Base-by-base conservation (phyloP, 2,113 vertebrate genomes). In the Amphiprion ocellaris region DNA sequence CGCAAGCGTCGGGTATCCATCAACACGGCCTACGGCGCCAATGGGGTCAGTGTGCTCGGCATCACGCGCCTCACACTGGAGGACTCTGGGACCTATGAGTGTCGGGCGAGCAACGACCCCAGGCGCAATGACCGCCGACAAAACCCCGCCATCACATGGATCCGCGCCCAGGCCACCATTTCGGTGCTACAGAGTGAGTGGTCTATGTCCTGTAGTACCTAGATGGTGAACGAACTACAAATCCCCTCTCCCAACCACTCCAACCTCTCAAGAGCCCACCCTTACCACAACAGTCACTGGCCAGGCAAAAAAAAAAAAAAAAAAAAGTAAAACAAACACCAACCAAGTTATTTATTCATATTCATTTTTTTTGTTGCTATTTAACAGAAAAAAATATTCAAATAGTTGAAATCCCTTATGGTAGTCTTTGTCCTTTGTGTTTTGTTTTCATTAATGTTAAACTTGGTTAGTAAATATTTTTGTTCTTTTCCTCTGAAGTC, bases 171-270 rank as follows among this genome's bases (percentile, higher is more conserved):
- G 96, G 98, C 98, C 94, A 99, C 97, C 94, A 97, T 99, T 96
- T 96, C 95, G 92, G 96, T 99, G 95, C 96, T 99, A 95, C 98
- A 97, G 96, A 99, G 98, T 99, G 97, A 99, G 98, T 99, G 92
- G 92, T 96, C 94, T 94, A 94, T 96, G 95, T 96, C 82, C 95
- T 90, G 94, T 96, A 96, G 95, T 95, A 79, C 68, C 87, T 97
- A 97, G 95, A 95, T 95, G 95, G 93, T 95, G 93, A 90, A 87
- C 92, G 66, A 93, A 74, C 89, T 92, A 91, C 92, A 88, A 90
- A 87, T 92, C 77, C 79, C 91, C 87, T 89, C 24, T 78, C 87
- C 84, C 75, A 88, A 77, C 87, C 89, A 81, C 47, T 87, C 80
- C 77, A 17, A 66, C 49, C 67, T 56, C 44, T 72, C 46, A 79